A percentile compares a stretch with the other conserved stretches of the same genome.
phyloP scores from a whole-genome alignment of 2,113 vertebrate species.

The Lepus timidus region DNA sequence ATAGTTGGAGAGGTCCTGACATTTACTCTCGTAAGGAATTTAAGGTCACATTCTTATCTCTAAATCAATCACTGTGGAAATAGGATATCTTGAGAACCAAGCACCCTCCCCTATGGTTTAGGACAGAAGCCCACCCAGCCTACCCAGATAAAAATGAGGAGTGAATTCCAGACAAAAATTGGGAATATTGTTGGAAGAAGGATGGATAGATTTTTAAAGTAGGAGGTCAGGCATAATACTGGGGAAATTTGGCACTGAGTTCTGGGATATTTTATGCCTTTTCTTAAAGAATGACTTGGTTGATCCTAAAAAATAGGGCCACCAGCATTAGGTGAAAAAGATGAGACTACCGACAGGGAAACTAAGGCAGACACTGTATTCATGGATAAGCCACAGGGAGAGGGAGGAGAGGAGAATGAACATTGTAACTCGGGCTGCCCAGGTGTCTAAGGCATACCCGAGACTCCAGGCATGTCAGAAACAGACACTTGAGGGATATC shows the following conservation, averaged over 20 bases:
- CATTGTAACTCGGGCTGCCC: not conserved
- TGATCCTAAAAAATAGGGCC: not conserved
- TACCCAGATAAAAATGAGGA: not conserved
- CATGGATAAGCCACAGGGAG: not conserved
- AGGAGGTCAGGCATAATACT: not conserved
- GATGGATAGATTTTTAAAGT: not conserved
- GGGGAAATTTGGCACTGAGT: not conserved
- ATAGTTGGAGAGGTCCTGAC: not conserved
- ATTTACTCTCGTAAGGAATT: constrained; percentile 17
- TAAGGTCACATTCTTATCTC: not conserved
- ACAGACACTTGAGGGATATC: not conserved
- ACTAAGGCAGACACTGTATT: not conserved
- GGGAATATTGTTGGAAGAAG: not conserved
- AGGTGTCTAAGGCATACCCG: not conserved
- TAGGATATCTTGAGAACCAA: not conserved
- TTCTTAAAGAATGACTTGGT: not conserved
- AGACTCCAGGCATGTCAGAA: not conserved
- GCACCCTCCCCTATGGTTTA: not conserved
- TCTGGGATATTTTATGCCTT: not conserved
- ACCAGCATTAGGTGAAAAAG: not conserved
- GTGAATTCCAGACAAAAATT: not conserved
- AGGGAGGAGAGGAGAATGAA: not conserved
- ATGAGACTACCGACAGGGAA: not conserved
- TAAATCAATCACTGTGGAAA: not conserved
- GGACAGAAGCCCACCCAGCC: not conserved